Conservation (phyloP, 2,797 vertebrate species). For the Rachycentron canadum region DNA sequence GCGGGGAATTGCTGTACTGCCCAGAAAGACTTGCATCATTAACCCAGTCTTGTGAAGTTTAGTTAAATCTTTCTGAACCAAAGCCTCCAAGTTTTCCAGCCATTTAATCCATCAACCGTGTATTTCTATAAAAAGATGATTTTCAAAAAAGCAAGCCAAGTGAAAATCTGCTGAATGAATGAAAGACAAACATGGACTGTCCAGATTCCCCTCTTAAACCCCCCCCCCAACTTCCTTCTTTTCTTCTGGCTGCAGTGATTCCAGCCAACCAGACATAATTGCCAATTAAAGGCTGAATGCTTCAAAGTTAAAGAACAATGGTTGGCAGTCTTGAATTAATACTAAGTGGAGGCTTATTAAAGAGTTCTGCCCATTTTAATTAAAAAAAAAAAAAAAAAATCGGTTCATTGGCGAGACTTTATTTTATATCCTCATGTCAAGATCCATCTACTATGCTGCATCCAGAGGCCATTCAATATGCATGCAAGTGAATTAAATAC, state of each 20-base stretch:
- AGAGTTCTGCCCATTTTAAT: conserved; percentile 47
- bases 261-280: conserved; percentile 72
- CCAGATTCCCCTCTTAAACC: conserved; percentile 15
- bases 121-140: conserved; percentile 45
- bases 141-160: conserved; percentile 25
- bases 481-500: conserved; percentile 51
- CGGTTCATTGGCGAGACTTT: conserved; percentile 9
- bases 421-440: conserved; percentile 9
- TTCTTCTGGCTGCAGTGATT: conserved; percentile 51
- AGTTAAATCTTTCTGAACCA: conserved; percentile 47
- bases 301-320: conserved; percentile 76
- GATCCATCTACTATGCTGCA: conserved; percentile 4
- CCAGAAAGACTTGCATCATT: conserved; percentile 64
- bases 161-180: conserved; percentile 49
- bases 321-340: conserved; percentile 56
- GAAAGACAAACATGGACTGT: conserved; percentile 44
- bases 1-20: conserved; percentile 45
- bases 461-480: conserved; percentile 36
- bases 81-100: conserved; percentile 44
- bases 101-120: conserved; percentile 54
- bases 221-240: not conserved
- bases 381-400: conserved; percentile 15
- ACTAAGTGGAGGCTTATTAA: conserved; percentile 60
- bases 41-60: conserved; percentile 58
- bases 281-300: conserved; percentile 67